Percentiles rank a stretch among this genome's conserved stretches.
phyloP scores from a whole-genome alignment of 2,888 invertebrate species.

The Pollenia amentaria region DNA sequence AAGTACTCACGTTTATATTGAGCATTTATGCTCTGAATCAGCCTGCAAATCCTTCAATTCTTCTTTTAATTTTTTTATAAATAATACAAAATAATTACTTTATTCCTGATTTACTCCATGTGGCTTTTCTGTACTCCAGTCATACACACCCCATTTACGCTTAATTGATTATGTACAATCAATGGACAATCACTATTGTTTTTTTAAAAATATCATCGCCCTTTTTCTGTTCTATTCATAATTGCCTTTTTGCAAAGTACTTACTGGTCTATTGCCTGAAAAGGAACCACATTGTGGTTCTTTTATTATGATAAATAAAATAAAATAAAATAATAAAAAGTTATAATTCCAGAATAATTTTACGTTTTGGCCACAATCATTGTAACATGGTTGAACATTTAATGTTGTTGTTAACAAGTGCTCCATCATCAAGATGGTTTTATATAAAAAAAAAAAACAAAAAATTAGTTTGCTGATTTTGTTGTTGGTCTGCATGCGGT shows the following conservation, averaged over 20 bases:
- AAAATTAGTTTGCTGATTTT: neutral
- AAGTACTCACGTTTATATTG: too few species aligned
- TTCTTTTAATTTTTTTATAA: neutral
- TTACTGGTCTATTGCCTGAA: neutral
- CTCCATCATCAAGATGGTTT: constrained; percentile 50
- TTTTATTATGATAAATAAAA: constrained; percentile 54
- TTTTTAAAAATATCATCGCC: neutral
- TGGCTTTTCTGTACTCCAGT: neutral
- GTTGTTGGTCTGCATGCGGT: constrained; percentile 47
- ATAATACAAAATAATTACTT: neutral
- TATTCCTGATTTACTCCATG: neutral
- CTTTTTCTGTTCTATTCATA: constrained; percentile 25
- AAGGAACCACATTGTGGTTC: constrained; percentile 62
- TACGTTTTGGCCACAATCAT: constrained; percentile 69
- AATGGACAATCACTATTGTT: constrained; percentile 57
- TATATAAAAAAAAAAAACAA: neutral
- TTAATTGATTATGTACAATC: constrained; percentile 72
- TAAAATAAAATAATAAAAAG: constrained; percentile 1
- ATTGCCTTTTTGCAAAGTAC: constrained; percentile 8
- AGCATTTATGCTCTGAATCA: too few species aligned
- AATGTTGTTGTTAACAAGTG: constrained; percentile 58
- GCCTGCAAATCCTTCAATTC: too few species aligned
- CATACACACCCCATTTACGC: constrained; percentile 18
- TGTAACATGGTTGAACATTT: constrained; percentile 57
- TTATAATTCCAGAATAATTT: constrained; percentile 60